Base-by-base conservation (phyloP, 2,113 vertebrate genomes). In the Otocyon megalotis region DNA sequence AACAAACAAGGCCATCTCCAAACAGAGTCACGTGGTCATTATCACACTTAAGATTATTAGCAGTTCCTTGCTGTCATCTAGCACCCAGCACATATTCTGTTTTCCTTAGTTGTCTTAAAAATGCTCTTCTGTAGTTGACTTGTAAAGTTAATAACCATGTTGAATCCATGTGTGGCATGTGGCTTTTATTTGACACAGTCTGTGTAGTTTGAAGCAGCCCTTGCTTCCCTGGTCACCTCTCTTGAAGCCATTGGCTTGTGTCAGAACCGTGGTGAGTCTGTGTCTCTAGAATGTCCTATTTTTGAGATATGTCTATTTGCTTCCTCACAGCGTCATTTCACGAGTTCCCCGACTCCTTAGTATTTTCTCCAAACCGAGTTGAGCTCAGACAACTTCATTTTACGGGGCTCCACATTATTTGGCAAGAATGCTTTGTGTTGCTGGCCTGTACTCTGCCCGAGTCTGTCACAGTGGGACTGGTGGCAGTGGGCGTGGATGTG, bases 41-140 rank as follows among this genome's bases (percentile, higher is more conserved):
- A 43, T 71, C 35, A 72, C 76, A 35, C 60, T 74, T 60, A 1
- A 71, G 74, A 26, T 63, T 35, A 71, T 63, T 28, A 71, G 60
- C n/a, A 37, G 5, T 67, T 84, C 13, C 56, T 53, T 60, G 35
- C 69, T 62, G 12, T 94, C 54, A 67, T 58, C 24, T 63, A 72
- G 76, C 35, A 63, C 81, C n/a, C 30, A n/a, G 65, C 7, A 62
- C 19, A 22, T 13, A 60, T 20, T 82, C 50, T 48, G 8, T 85
- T 95, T 94, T 94, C 80, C 43, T 80, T 85, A 30, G 72, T 56
- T 77, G 56, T 79, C 62, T 88, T 83, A 32, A 88, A 91, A 96
- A 74, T 77, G 71, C 5, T 54, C 77, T 88, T 82, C 53, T 72
- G 17, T 54, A 24, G 53, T 87, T 80, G 76, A 35, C 91, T 93